Conservation (phyloP, 2,113 vertebrate genomes). For the Sturnus vulgaris region DNA sequence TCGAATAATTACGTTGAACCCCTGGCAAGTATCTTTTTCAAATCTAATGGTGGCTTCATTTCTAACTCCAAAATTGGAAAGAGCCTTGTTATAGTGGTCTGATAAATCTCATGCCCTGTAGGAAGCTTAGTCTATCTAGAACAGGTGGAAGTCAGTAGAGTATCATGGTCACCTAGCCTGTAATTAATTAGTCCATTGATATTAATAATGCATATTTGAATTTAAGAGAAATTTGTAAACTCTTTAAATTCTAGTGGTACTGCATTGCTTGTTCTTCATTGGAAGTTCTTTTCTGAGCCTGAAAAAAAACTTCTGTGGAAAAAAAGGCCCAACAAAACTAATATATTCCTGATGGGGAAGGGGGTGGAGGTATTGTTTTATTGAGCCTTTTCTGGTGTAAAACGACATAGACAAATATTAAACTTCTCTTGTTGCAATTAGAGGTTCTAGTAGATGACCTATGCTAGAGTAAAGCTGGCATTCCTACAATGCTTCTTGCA, state of each 20-base stretch:
- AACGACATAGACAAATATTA: background rate
- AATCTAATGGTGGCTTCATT: background rate
- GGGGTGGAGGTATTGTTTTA: background rate
- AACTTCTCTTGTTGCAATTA: background rate
- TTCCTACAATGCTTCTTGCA: background rate
- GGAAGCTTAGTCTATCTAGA: background rate
- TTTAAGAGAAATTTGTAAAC: background rate
- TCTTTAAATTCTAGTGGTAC: background rate
- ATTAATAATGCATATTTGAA: background rate
- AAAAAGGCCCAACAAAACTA: background rate
- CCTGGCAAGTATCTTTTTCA: background rate
- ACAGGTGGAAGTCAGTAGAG: background rate
- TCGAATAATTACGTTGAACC: background rate
- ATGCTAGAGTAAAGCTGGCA: background rate
- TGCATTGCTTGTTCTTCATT: background rate
- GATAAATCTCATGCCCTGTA: background rate
- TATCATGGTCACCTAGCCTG: background rate
- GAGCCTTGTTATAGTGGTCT: background rate
- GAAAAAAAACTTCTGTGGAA: background rate
- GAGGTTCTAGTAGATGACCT: background rate
- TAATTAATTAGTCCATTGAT: background rate
- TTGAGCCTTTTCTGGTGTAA: background rate
- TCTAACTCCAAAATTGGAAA: background rate
- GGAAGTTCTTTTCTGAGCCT: background rate
- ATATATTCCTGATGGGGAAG: background rate